phyloP scores from a whole-genome alignment of 2,113 vertebrate species.

The Plestiodon gilberti region DNA sequence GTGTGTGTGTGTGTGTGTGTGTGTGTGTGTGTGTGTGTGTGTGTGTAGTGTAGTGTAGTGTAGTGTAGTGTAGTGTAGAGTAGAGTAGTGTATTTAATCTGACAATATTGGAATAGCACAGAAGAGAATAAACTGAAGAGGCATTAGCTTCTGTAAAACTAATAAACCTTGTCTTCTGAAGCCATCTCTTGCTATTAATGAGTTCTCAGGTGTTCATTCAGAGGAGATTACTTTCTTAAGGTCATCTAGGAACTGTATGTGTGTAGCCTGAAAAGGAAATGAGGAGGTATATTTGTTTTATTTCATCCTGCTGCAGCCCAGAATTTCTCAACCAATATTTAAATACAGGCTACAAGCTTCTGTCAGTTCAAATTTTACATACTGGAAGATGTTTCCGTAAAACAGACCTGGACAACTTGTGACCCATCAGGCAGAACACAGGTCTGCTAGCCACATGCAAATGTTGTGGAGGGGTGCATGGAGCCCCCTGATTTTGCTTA shows the following conservation, averaged over 20 bases:
- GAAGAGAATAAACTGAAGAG: constrained; percentile 52
- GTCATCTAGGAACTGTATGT: constrained; percentile 36
- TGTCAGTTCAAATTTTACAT: neutral
- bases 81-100: constrained; percentile 61
- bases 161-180: constrained; percentile 60
- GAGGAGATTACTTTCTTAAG: constrained; percentile 49
- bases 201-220: constrained; percentile 49
- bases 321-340: constrained; percentile 24
- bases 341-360: neutral
- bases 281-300: constrained; percentile 20
- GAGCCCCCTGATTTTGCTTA: neutral
- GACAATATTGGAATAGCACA: constrained; percentile 41
- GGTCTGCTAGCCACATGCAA: too few species aligned
- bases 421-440: neutral
- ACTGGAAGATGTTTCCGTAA: neutral
- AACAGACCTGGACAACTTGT: too few species aligned
- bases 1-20: too few species aligned
- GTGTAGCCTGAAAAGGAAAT: constrained; percentile 20
- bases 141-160: constrained; percentile 61
- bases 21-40: too few species aligned
- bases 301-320: neutral
- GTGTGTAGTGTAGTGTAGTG: too few species aligned
- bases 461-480: too few species aligned
- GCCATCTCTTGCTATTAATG: constrained; percentile 50
- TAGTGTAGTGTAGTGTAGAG: too few species aligned